Percentiles rank a stretch among this genome's conserved stretches.
phyloP scores from a whole-genome alignment of 2,888 invertebrate species.

The Papilio gigon region DNA sequence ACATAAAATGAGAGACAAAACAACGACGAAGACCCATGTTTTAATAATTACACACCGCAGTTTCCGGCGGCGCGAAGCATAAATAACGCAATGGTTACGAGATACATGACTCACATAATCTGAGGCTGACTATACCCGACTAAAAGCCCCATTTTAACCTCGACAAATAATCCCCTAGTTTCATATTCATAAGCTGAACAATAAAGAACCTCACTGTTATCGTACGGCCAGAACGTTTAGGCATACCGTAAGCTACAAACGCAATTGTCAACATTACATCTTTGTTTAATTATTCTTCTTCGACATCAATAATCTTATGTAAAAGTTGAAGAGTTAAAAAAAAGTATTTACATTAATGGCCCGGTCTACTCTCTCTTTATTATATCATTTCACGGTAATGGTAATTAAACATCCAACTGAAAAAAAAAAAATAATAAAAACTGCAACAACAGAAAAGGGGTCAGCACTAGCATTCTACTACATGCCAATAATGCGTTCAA shows the following conservation, averaged over 20 bases:
- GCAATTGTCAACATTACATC: background rate
- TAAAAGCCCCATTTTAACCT: slow-evolving; percentile 38
- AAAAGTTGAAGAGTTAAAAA: background rate
- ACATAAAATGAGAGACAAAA: slow-evolving; percentile 39
- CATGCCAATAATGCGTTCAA: slow-evolving; percentile 36
- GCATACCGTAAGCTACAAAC: background rate
- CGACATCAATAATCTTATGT: background rate
- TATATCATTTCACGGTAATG: no score
- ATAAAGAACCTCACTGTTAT: slow-evolving; percentile 5
- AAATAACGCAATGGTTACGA: slow-evolving; percentile 57
- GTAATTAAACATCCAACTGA: no score
- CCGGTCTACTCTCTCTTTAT: no score
- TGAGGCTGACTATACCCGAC: slow-evolving; percentile 54
- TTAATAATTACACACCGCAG: slow-evolving; percentile 51
- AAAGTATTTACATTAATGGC: background rate
- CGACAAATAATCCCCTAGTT: slow-evolving; percentile 20
- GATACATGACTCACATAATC: slow-evolving; percentile 62
- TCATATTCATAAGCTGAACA: slow-evolving; percentile 9
- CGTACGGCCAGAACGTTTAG: background rate
- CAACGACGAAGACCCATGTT: slow-evolving; percentile 44
- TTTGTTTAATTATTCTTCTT: background rate
- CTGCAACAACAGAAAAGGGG: slow-evolving; percentile 6
- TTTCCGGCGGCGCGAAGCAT: slow-evolving; percentile 68
- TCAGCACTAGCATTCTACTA: slow-evolving; percentile 27
- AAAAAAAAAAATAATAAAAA: no score